Conservation (phyloP, 2,797 vertebrate genomes). For the Rallus crepitans region DNA sequence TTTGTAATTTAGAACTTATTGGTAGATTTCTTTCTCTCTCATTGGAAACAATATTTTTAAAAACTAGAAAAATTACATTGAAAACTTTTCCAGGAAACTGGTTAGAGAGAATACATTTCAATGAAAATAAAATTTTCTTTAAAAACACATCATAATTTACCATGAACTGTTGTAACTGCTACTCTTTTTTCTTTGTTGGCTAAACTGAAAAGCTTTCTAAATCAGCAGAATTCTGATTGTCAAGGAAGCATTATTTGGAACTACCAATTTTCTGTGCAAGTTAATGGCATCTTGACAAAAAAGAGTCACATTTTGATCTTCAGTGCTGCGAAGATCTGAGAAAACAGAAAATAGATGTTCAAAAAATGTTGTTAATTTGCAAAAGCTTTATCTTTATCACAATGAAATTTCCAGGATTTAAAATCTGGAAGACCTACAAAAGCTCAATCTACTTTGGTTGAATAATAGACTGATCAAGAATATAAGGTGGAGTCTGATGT, state of each 20-base stretch:
- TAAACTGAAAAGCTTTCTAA: not conserved
- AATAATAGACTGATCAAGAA: slow-evolving; percentile 85
- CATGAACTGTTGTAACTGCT: not conserved
- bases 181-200: not conserved
- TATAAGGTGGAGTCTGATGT: slow-evolving; percentile 78
- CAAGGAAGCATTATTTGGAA: not conserved
- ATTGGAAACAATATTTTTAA: not conserved
- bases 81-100: not conserved
- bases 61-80: not conserved
- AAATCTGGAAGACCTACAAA: slow-evolving; percentile 80
- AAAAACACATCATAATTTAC: not conserved
- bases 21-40: not conserved
- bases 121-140: not conserved
- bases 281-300: not conserved
- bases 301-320: not conserved
- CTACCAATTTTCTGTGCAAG: not conserved
- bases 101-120: not conserved
- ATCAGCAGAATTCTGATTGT: not conserved
- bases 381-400: slow-evolving; percentile 87
- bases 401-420: slow-evolving; percentile 84
- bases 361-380: slow-evolving; percentile 79
- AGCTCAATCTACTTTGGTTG: slow-evolving; percentile 83
- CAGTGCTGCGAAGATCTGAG: not conserved
- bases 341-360: slow-evolving; percentile 81
- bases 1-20: not conserved